Percentiles rank a stretch among this genome's conserved stretches.
These are phyloP conservation scores for Scolopax rusticola DNA, from an alignment of 2,797 vertebrate genomes.

Conservation along the genomic window DNA sequence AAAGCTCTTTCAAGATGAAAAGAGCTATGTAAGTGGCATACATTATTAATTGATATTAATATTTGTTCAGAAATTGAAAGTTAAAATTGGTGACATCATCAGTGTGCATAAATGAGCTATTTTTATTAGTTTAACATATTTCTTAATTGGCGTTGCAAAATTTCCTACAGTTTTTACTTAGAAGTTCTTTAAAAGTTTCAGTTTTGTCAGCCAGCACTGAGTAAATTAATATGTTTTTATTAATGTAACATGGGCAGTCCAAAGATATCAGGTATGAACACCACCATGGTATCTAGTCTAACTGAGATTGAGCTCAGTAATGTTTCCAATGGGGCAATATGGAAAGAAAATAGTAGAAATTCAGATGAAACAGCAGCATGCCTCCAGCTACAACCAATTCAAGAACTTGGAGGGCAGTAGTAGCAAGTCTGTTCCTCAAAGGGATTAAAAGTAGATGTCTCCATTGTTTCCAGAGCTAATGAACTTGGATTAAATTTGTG, in stretches of 20 bases:
- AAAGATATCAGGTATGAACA: neutral
- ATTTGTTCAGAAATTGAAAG: conserved; percentile 29
- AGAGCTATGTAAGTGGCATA: neutral
- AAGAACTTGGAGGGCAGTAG: neutral
- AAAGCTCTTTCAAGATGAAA: conserved; percentile 31
- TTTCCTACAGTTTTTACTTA: neutral
- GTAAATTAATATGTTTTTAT: neutral
- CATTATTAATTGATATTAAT: conserved; percentile 46
- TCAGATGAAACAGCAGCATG: neutral
- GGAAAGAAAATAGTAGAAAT: neutral
- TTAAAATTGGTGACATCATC: neutral
- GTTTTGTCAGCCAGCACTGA: neutral
- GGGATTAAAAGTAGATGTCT: neutral
- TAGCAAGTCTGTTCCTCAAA: neutral
- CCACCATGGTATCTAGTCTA: neutral
- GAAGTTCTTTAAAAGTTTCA: neutral
- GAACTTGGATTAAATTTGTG: neutral
- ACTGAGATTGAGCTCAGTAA: neutral
- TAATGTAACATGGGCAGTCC: neutral
- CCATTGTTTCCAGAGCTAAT: neutral
- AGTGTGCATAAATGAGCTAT: neutral
- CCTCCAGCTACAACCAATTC: neutral
- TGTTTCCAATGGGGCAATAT: neutral
- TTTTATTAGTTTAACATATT: neutral
- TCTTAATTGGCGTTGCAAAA: neutral